These are phyloP conservation scores for Bilobella aurantiaca DNA, from an alignment of 1,140 invertebrate species.

Conservation along the genomic window DNA sequence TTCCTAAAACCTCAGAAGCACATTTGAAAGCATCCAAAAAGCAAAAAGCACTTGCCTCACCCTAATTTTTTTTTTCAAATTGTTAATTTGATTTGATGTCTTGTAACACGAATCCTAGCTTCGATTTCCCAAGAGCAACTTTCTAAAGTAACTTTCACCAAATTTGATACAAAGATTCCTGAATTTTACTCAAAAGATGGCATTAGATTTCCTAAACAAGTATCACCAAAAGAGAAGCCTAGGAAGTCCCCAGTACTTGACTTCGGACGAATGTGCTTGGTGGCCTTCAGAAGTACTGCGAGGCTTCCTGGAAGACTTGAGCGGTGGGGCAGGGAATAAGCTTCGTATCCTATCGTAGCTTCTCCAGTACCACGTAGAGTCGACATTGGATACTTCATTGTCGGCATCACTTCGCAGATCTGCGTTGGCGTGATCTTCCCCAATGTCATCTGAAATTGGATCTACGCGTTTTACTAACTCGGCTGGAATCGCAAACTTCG, in stretches of 20 bases:
- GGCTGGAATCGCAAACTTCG: not conserved
- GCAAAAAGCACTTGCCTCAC: too few species aligned
- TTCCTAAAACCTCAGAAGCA: too few species aligned
- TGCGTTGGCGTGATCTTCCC: not conserved
- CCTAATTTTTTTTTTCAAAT: too few species aligned
- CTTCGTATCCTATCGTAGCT: slow-evolving; percentile 20
- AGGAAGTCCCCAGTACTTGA: not conserved
- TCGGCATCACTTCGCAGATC: slow-evolving; percentile 17
- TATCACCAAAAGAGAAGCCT: not conserved
- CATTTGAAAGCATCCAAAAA: too few species aligned
- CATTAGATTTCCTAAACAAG: not conserved
- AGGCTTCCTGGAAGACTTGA: not conserved
- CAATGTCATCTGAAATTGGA: slow-evolving; percentile 17
- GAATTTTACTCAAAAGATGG: not conserved
- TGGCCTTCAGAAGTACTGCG: not conserved
- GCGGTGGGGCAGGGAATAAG: slow-evolving; percentile 1
- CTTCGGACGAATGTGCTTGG: not conserved
- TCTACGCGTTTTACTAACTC: slow-evolving; percentile 10
- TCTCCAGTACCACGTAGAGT: slow-evolving; percentile 27
- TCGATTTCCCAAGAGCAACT: too few species aligned
- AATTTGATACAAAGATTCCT: not conserved
- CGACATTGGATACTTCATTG: slow-evolving; percentile 19
- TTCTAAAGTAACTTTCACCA: too few species aligned
- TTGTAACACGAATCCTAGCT: too few species aligned
- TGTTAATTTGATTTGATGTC: too few species aligned